Percentiles rank a stretch among this genome's conserved stretches.
phyloP scores from a whole-genome alignment of 2,888 invertebrate species.

The Tyria jacobaeae region DNA sequence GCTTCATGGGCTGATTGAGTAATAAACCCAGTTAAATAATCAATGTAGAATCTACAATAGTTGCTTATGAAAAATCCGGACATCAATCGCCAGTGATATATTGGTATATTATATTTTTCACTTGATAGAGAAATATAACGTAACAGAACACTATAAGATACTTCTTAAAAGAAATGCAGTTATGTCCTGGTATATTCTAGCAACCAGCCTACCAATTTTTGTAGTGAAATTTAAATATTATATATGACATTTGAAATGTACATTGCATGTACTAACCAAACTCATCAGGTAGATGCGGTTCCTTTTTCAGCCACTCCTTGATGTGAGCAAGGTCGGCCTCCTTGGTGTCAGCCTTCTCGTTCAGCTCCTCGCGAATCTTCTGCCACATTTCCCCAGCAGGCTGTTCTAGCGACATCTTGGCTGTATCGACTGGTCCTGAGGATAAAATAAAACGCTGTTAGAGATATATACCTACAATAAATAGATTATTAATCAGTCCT shows the following conservation, averaged over 20 bases:
- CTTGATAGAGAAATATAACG: no score
- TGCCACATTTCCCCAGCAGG: conserved; percentile 91
- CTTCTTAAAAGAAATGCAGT: no score
- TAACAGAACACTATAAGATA: no score
- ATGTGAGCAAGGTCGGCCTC: conserved; percentile 87
- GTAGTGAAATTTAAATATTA: not conserved
- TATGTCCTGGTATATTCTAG: no score
- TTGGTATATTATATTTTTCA: no score
- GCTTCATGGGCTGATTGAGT: no score
- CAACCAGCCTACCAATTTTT: not conserved
- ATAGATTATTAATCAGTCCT: no score
- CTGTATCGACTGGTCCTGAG: conserved; percentile 70
- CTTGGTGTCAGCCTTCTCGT: conserved; percentile 88
- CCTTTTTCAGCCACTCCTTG: conserved; percentile 89
- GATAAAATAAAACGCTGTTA: conserved; percentile 1
- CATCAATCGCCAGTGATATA: no score
- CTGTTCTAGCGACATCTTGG: conserved; percentile 89
- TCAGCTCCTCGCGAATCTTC: conserved; percentile 90
- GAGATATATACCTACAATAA: not conserved
- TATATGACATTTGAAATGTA: not conserved
- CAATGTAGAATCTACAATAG: no score
- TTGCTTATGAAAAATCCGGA: no score
- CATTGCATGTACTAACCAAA: conserved; percentile 73
- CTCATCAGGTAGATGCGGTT: conserved; percentile 89
- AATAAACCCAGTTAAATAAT: no score